Evolutionary conservation across 2,113 vertebrate genomes (phyloP), one percentile per base, ranked within the genome.

Genomic region (Neolamprologus fasciatus): DNA sequence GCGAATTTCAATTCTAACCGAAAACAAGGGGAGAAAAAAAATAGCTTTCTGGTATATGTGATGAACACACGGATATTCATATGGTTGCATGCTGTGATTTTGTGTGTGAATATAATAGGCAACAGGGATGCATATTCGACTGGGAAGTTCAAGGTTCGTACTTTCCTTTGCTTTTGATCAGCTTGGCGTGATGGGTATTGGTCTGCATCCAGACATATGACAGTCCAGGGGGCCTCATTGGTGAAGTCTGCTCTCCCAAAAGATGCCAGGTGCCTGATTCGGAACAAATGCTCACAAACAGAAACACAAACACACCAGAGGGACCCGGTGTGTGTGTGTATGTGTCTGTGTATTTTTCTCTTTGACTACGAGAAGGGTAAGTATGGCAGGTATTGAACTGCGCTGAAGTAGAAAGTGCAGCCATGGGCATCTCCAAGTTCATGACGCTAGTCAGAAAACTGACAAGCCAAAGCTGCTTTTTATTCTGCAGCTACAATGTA

Each of bases 131-230:
- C 86, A 88, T 83, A 87, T 86, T 92, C 79, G 71, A 86, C 88
- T 91, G 92, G 81, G 87, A 92, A 92, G 89, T 90, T 94, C 85
- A 88, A 89, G 83, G 91, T 89, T 92, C 83, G 68, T 63, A 73
- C 86, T 91, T 90, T 83, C 61, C 33, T 81, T 85, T 85, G 68
- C 80, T 91, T 93, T 92, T 92, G 87, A 92, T 95, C 89, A 87
- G 87, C 79, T 92, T 84, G 42, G 83, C 85, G 82, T 91, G 92
- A 91, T 87, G 92, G 81, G 80, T 85, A 87, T 85, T 91, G 95
- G 94, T 95, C 95, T 95, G 95, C 93, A 96, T 95, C 95, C 95
- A 95, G 91, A 96, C 93, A 92, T 92, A 66, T 92, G 96, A 96
- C 96, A 94, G 91, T 93, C 94, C 95, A 86, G 91, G 90, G 92